Evolutionary conservation across 2,797 vertebrate species (phyloP).

Genomic region (Acipenser oxyrinchus): DNA sequence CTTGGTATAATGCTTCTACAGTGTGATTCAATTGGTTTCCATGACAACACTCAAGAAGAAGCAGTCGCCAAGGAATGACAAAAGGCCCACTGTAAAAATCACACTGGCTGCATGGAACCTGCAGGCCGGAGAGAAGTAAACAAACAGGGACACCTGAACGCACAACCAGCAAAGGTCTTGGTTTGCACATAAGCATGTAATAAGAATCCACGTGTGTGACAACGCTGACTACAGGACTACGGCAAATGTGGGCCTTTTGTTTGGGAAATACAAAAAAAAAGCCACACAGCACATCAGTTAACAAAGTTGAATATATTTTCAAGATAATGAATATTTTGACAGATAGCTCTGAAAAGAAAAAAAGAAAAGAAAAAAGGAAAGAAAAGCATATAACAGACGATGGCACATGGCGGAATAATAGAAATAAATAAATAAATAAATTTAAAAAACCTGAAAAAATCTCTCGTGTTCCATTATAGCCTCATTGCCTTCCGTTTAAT

Average conservation of each 20-base stretch:
- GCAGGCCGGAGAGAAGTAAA: too few relatives aligned
- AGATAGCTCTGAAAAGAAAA: constrained; percentile 2
- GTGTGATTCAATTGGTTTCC: neutral
- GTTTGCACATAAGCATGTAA: constrained; percentile 1
- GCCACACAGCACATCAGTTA: constrained; percentile 3
- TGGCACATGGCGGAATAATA: neutral
- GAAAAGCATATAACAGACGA: constrained; percentile 2
- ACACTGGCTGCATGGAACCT: too few relatives aligned
- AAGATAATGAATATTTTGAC: neutral
- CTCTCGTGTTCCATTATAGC: neutral
- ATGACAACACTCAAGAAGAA: neutral
- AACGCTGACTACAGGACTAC: constrained; percentile 6
- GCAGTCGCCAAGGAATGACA: neutral
- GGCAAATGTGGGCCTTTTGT: neutral
- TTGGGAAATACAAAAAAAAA: constrained; percentile 1
- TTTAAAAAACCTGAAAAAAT: neutral
- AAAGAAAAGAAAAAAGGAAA: neutral
- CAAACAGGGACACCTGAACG: too few relatives aligned
- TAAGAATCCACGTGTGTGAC: constrained; percentile 8
- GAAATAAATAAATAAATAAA: neutral
- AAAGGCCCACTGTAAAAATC: neutral
- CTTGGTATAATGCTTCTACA: constrained; percentile 25
- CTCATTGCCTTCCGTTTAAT: neutral
- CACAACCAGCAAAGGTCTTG: neutral
- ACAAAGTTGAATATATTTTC: neutral